phyloP scores from a whole-genome alignment of 23 tunicate genomes.

The Diplosoma virens region DNA sequence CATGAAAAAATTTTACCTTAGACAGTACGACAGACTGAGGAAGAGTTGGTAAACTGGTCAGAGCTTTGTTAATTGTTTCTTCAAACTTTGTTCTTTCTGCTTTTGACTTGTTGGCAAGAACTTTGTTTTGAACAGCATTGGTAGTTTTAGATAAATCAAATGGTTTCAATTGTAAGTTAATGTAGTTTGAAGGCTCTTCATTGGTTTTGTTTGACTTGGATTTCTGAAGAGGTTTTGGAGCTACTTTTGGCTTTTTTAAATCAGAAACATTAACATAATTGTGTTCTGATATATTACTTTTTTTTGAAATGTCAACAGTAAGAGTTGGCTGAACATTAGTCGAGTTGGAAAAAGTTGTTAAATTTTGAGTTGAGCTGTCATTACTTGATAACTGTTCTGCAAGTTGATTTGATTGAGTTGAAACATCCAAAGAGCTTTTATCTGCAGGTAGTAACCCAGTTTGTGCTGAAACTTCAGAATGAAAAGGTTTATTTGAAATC shows the following conservation, averaged over 20 bases:
- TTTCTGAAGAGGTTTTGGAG: background rate
- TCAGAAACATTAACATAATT: constrained; percentile 4
- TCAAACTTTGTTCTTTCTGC: constrained; percentile 76
- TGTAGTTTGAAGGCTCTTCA: background rate
- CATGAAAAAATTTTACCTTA: too few relatives aligned
- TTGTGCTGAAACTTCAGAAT: too few relatives aligned
- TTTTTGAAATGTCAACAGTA: too few relatives aligned
- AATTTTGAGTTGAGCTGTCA: too few relatives aligned
- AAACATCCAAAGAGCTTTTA: too few relatives aligned
- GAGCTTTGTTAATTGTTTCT: constrained; percentile 81
- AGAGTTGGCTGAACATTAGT: too few relatives aligned
- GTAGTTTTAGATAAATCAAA: background rate
- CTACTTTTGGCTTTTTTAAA: background rate
- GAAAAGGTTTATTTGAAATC: too few relatives aligned
- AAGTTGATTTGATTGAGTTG: too few relatives aligned
- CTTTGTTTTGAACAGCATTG: constrained; percentile 35
- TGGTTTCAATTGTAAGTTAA: background rate
- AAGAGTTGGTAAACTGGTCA: constrained; percentile 76
- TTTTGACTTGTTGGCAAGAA: constrained; percentile 51
- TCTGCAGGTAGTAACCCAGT: too few relatives aligned
- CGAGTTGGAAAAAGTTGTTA: too few relatives aligned
- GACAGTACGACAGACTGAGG: constrained; percentile 16
- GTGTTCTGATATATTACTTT: background rate
- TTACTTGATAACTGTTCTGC: too few relatives aligned
- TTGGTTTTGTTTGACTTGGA: background rate